Evolutionary conservation across 2,888 invertebrate species (phyloP).

Genomic region (Heteromurus nitidus): DNA sequence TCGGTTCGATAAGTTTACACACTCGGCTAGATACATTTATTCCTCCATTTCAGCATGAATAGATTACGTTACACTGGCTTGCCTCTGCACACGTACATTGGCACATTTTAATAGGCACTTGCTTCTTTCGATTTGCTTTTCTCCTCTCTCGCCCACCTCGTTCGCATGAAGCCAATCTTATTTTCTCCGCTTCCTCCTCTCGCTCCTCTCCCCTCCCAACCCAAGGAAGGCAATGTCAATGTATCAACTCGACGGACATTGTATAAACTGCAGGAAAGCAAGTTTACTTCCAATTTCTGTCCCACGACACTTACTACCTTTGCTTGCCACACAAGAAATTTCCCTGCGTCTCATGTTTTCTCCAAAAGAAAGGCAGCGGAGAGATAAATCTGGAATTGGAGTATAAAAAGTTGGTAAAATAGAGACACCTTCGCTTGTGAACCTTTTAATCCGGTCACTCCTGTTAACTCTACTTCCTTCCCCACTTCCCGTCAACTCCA

Average conservation of each 20-base stretch:
- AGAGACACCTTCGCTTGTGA: constrained; percentile 44
- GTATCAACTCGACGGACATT: neutral
- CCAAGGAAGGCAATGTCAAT: neutral
- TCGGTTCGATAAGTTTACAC: neutral
- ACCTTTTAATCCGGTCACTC: constrained; percentile 69
- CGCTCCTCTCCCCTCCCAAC: neutral
- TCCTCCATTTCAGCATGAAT: too few relatives aligned
- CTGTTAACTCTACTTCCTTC: constrained; percentile 71
- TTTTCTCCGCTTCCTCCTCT: neutral
- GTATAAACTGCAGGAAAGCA: neutral
- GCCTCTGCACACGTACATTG: neutral
- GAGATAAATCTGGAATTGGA: constrained; percentile 38
- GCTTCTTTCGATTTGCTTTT: neutral
- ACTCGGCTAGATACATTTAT: neutral
- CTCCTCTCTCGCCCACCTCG: constrained; percentile 8
- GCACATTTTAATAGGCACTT: neutral
- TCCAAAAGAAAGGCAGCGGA: too few relatives aligned
- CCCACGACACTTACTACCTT: neutral
- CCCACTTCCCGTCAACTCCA: constrained; percentile 71
- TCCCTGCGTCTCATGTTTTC: too few relatives aligned
- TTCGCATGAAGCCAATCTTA: constrained; percentile 2
- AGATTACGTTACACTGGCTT: neutral
- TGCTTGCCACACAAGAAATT: neutral
- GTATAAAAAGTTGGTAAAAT: constrained; percentile 41
- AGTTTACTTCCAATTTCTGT: neutral